These are phyloP conservation scores for Eulemur rubriventer DNA, from an alignment of 2,797 vertebrate genomes.

Conservation along the genomic window DNA sequence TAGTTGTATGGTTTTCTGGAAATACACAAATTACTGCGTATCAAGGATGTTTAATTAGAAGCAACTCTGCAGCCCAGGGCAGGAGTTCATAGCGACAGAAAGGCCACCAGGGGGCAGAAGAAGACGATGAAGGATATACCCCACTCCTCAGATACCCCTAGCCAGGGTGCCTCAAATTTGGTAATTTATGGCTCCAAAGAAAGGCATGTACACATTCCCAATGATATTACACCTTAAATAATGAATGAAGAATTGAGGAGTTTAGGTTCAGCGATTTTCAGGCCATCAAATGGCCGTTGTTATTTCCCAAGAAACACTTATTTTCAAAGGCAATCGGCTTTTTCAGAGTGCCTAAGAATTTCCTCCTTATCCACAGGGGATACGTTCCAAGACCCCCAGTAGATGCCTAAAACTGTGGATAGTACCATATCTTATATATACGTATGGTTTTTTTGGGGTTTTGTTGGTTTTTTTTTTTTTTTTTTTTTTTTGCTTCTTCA, in stretches of 20 bases:
- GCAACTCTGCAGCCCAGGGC: neutral
- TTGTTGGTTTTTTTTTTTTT: too few relatives aligned
- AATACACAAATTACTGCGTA: neutral
- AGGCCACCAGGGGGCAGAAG: conserved; percentile 69
- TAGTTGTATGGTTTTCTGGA: neutral
- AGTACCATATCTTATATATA: neutral
- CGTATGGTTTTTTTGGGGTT: too few relatives aligned
- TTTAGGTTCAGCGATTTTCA: neutral
- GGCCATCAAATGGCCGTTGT: neutral
- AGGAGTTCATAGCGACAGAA: neutral
- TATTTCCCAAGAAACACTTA: neutral
- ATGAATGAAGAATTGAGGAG: neutral
- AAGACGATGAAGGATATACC: neutral
- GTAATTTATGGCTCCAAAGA: neutral
- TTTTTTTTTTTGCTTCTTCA: neutral
- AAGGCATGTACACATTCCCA: neutral
- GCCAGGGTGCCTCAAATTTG: neutral
- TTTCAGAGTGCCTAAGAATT: neutral
- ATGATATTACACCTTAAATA: neutral
- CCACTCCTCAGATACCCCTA: neutral
- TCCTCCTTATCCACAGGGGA: too few relatives aligned
- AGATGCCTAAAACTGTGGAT: neutral
- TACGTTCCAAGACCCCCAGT: neutral
- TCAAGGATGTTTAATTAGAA: neutral
- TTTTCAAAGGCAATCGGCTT: neutral